These are phyloP conservation scores for Neolamprologus cancellatus DNA, from an alignment of 2,113 vertebrate species.

Conservation along the genomic window DNA sequence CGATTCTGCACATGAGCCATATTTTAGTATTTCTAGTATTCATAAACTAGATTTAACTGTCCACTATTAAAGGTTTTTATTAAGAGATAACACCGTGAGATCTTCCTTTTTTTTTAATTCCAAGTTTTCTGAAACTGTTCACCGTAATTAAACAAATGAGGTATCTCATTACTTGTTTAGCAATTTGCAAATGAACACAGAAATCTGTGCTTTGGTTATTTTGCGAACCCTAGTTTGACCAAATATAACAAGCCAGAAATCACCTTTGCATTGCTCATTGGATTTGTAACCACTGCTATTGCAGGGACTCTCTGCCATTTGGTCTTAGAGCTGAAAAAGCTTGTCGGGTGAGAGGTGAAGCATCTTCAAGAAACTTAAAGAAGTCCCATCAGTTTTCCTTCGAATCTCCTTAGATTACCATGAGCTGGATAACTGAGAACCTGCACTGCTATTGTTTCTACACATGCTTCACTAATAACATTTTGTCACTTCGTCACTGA, in stretches of 20 bases:
- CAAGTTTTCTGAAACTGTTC: neutral
- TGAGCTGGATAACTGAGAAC: neutral
- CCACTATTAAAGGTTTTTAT: neutral
- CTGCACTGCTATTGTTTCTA: neutral
- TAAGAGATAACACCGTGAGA: fast-evolving
- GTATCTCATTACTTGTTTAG: neutral
- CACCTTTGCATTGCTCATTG: neutral
- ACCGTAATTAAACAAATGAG: neutral
- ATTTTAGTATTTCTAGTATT: neutral
- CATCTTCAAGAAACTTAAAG: neutral
- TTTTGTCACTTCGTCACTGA: neutral
- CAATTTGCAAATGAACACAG: neutral
- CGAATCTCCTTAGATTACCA: fast-evolving
- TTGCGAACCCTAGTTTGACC: neutral
- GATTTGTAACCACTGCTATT: neutral
- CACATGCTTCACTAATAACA: neutral
- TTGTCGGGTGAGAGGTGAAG: neutral
- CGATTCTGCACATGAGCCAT: neutral
- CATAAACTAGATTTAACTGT: neutral
- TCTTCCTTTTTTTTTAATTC: fast-evolving
- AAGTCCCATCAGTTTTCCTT: neutral
- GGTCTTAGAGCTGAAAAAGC: neutral
- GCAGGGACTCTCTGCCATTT: neutral
- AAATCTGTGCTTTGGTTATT: neutral
- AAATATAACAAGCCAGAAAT: neutral